Evolutionary conservation across 1,140 invertebrate genomes (phyloP), one percentile per base, ranked within the genome.

Genomic region (Brachionus sp.): DNA sequence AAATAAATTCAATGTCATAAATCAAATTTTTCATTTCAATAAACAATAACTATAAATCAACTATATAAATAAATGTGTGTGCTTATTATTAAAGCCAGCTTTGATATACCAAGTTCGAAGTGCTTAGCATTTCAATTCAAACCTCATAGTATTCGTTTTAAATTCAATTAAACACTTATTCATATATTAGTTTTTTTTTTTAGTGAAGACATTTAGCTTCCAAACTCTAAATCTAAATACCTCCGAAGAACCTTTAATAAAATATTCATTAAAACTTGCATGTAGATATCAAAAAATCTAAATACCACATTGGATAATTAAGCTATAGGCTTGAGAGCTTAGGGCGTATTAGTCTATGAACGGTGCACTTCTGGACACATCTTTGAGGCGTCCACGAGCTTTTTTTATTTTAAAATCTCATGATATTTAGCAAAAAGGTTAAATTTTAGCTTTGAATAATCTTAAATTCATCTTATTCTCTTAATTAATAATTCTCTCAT

Each of bases 1-100:
- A 70, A 70, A 39, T 9, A 70, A 70, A 39, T 33, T 37, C n/a
- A 70, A 39, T 35, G 42, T 70, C 35, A 39, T 37, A 70, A 70
- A 70, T 70, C 66, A 70, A 39, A 70, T 66, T 66, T 66, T 66
- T 10, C 29, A 66, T 66, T 66, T 66, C 25, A 66, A 66, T 66
- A 66, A 33, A 66, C 64, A 33, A 66, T 13, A 66, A 33, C 7
- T 12, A 66, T 66, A 66, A 66, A 66, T 33, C 25, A 66, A 66
- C 64, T 66, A 12, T 12, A 33, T 66, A 33, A 13, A 66, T 12
- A 12, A 1, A 46, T 12, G 2, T 46, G 10, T 46, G n/a, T 46
- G n/a, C 10, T 46, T 46, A 46, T 12, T 12, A 66, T 29, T 29
- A 13, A 66, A 37, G 13, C 64, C 12, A 66, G 33, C 12, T 33